Evolutionary conservation across 2,113 vertebrate genomes (phyloP), one percentile per base, ranked within the genome.

Genomic region (Bubo bubo): DNA sequence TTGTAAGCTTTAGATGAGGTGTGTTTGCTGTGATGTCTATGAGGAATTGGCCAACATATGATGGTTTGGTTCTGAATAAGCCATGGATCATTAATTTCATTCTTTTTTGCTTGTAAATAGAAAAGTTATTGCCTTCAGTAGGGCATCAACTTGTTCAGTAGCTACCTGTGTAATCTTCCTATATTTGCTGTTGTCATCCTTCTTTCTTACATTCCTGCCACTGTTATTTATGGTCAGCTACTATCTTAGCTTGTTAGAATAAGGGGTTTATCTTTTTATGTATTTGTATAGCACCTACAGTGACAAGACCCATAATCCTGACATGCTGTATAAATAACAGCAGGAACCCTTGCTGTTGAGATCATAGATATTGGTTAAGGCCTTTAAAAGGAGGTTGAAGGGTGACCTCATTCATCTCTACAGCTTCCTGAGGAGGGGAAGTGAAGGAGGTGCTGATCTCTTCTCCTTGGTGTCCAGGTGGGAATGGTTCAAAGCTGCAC

Each of bases 141-240:
- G 23, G 39, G 17, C 39, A 87, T 75, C 89, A 91, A 26, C 56
- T 75, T 82, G 35, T 53, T 93, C 87, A 28, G 39, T 73, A 83
- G 23, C 73, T 95, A 91, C 60, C 56, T 67, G 37, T 66, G 70
- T 83, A 93, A 92, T 97, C 66, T 93, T 83, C 84, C 41, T 86
- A 2, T 58, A 53, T 71, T 63, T 85, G 70, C 35, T 75, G 43
- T 43, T 90, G 53, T 50, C 81, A 92, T 96, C 32, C 22, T 82
- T 94, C 88, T 93, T 94, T 67, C 77, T 92, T 64, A 85, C 77
- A 43, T 62, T 72, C 18, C 80, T 73, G 74, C 17, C 91, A 68
- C 70, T 66, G 72, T 93, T 88, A 83, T 96, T 95, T 95, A 90
- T 86, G 58, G 20, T 53, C 47, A 90, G 55, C 18, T 79, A 16